phyloP scores from a whole-genome alignment of 2,888 invertebrate species.

The Isoperla grammatica region DNA sequence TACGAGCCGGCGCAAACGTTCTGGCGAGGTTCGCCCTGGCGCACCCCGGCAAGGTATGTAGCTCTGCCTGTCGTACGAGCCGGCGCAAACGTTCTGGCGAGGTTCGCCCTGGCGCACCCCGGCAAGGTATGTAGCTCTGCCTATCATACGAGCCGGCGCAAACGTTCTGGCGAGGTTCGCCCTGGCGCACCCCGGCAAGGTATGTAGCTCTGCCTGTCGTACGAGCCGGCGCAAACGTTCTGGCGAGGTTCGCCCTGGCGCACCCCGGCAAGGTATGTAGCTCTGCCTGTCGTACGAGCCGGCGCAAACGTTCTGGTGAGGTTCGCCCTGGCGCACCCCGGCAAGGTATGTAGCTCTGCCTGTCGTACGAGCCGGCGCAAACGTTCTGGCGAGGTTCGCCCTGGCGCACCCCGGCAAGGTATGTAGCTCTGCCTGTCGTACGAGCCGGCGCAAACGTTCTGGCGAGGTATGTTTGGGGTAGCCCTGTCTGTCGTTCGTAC shows the following conservation, averaged over 20 bases:
- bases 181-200: conserved; percentile 76
- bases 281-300: conserved; percentile 97
- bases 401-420: conserved; percentile 79
- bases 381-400: conserved; percentile 88
- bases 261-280: conserved; percentile 84
- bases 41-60: conserved; percentile 73
- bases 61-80: conserved; percentile 63
- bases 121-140: conserved; percentile 56
- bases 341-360: conserved; percentile 91
- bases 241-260: too few species aligned
- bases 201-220: conserved; percentile 50
- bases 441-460: too few species aligned
- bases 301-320: conserved; percentile 86
- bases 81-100: conserved; percentile 90
- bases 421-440: conserved; percentile 31
- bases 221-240: conserved; percentile 87
- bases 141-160: conserved; percentile 84
- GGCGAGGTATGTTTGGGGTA: too few species aligned
- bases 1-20: conserved; percentile 96
- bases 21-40: conserved; percentile 83
- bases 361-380: conserved; percentile 96
- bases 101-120: conserved; percentile 83
- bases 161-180: conserved; percentile 92
- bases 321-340: conserved; percentile 81
- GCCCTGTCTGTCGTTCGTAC: too few species aligned